These are phyloP conservation scores for Lepus americanus DNA, from an alignment of 2,113 vertebrate genomes.

Conservation along the genomic window DNA sequence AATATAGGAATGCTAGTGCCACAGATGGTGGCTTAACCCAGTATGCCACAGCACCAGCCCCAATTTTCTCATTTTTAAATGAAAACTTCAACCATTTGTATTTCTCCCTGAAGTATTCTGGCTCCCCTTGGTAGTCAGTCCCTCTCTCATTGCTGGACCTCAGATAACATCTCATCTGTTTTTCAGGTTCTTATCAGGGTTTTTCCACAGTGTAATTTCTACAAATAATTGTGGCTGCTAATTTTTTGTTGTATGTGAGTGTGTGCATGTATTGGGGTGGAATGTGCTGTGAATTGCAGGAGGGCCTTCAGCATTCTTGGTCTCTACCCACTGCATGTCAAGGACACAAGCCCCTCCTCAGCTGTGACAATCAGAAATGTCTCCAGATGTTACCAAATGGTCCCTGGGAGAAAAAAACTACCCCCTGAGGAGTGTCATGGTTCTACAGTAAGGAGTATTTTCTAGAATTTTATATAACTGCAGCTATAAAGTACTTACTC, in stretches of 20 bases:
- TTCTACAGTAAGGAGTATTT: not conserved
- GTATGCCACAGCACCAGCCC: too few relatives aligned
- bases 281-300: not conserved
- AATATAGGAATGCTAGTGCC: too few relatives aligned
- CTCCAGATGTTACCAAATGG: not conserved
- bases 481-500: not conserved
- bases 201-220: not conserved
- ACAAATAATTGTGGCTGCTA: not conserved
- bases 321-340: not conserved
- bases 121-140: not conserved
- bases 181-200: not conserved
- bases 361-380: not conserved
- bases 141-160: not conserved
- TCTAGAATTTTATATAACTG: not conserved
- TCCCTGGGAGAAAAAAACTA: not conserved
- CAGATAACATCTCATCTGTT: not conserved
- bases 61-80: not conserved
- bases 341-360: too few relatives aligned
- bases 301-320: not conserved
- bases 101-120: not conserved
- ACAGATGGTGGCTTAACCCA: too few relatives aligned
- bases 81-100: not conserved
- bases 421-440: too few relatives aligned
- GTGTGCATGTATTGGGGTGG: too few relatives aligned
- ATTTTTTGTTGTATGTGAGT: not conserved